phyloP scores from a whole-genome alignment of 2,888 invertebrate genomes.

The Eudemis profundana region DNA sequence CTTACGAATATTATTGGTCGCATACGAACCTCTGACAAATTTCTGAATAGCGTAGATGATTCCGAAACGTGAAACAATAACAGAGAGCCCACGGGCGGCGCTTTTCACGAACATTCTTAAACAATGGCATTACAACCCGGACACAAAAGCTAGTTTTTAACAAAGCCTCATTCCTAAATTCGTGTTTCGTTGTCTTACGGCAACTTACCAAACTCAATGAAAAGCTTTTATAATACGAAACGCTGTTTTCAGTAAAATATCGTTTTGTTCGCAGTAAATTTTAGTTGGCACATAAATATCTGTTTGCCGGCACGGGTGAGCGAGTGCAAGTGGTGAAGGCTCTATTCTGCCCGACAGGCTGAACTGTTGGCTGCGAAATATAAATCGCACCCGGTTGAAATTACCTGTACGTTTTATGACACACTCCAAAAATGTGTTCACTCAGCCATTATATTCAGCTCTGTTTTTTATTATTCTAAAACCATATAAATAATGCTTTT shows the following conservation, averaged over 20 bases:
- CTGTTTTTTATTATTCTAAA: constrained; percentile 21
- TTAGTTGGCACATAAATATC: constrained; percentile 46
- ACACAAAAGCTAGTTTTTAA: constrained; percentile 32
- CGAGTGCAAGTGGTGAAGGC: constrained; percentile 61
- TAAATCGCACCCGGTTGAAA: constrained; percentile 73
- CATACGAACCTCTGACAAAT: background rate
- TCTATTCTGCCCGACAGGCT: constrained; percentile 66
- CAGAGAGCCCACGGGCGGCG: constrained; percentile 1
- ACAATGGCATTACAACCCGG: constrained; percentile 27
- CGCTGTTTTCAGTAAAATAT: constrained; percentile 33
- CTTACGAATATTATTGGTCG: too few species aligned
- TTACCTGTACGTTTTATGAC: constrained; percentile 74
- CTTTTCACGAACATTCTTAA: constrained; percentile 6
- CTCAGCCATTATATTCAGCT: constrained; percentile 26
- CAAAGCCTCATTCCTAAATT: constrained; percentile 13
- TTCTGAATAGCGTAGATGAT: background rate
- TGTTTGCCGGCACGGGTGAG: constrained; percentile 51
- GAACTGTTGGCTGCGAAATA: constrained; percentile 68
- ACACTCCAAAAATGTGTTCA: constrained; percentile 63
- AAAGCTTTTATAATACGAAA: constrained; percentile 26
- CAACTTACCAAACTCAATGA: constrained; percentile 12
- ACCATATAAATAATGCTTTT: background rate
- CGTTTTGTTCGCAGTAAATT: constrained; percentile 53
- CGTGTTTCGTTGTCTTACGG: constrained; percentile 11
- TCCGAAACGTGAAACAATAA: constrained; percentile 12